Evolutionary conservation across 2,888 invertebrate species (phyloP).

Genomic region (Bibio marci): DNA sequence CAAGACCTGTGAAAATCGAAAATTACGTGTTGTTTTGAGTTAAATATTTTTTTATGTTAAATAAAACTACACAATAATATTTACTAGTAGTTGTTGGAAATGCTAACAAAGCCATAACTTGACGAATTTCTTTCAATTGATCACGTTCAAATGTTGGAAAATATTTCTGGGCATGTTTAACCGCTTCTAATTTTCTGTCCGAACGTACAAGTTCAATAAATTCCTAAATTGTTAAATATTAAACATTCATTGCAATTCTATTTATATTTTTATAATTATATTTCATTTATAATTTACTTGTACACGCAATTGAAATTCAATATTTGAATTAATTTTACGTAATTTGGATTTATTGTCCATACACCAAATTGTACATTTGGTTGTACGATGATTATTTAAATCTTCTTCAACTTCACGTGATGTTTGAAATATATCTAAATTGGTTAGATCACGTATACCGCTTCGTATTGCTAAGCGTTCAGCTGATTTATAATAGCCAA

Average conservation of each 20-base stretch:
- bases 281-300: slow-evolving; percentile 9
- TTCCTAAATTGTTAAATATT: too few relatives aligned
- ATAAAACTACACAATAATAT: background rate
- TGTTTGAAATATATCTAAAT: slow-evolving; percentile 78
- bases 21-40: too few relatives aligned
- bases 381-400: slow-evolving; percentile 61
- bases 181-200: slow-evolving; percentile 77
- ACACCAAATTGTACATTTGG: slow-evolving; percentile 86
- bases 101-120: slow-evolving; percentile 89
- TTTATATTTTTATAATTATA: background rate
- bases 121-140: slow-evolving; percentile 73
- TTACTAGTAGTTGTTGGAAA: slow-evolving; percentile 68
- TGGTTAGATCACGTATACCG: slow-evolving; percentile 71
- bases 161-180: slow-evolving; percentile 85
- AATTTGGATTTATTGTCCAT: slow-evolving; percentile 92
- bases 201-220: slow-evolving; percentile 87
- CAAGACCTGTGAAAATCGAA: slow-evolving; percentile 31
- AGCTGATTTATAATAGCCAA: slow-evolving; percentile 92
- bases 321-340: slow-evolving; percentile 79
- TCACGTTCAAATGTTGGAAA: slow-evolving; percentile 77
- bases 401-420: slow-evolving; percentile 79
- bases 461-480: slow-evolving; percentile 69
- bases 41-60: background rate
- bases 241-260: too few relatives aligned
- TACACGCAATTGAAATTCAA: slow-evolving; percentile 75